phyloP scores from a whole-genome alignment of 1,140 invertebrate species.

The Euschistus heros region DNA sequence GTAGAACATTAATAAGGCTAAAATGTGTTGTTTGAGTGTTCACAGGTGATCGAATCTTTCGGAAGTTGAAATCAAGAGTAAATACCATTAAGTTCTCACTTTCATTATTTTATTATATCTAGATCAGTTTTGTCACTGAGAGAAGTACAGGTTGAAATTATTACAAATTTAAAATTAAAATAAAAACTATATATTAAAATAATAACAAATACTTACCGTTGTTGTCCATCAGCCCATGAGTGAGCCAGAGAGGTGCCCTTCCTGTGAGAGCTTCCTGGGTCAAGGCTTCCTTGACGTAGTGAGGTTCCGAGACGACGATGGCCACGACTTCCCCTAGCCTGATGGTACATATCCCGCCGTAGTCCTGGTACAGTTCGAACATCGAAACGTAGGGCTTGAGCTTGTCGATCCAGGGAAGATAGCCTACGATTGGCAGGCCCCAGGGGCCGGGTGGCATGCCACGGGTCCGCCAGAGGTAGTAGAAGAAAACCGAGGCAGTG shows the following conservation, averaged over 20 bases:
- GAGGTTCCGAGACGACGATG: slow-evolving; percentile 60
- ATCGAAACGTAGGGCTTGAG: slow-evolving; percentile 56
- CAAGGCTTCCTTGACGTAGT: slow-evolving; percentile 55
- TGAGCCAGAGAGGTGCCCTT: slow-evolving; percentile 65
- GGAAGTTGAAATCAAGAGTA: too few species aligned
- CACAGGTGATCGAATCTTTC: too few species aligned
- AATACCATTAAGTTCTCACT: too few species aligned
- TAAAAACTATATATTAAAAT: too few species aligned
- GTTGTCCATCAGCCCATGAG: slow-evolving; percentile 76
- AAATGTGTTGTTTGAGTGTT: too few species aligned
- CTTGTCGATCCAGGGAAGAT: slow-evolving; percentile 57
- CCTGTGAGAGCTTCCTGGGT: slow-evolving; percentile 55
- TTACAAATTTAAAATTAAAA: too few species aligned
- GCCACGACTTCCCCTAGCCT: slow-evolving; percentile 59
- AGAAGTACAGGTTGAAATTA: too few species aligned
- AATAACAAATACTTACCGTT: slow-evolving; percentile 69
- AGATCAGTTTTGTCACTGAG: too few species aligned
- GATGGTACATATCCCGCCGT: slow-evolving; percentile 59
- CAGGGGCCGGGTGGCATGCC: slow-evolving; percentile 60
- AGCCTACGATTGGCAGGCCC: slow-evolving; percentile 65
- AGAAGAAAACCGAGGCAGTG: neutral
- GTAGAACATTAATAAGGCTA: too few species aligned
- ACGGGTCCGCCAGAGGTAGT: slow-evolving; percentile 22
- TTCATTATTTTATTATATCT: too few species aligned
- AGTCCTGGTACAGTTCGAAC: slow-evolving; percentile 48